Evolutionary conservation across 2,113 vertebrate genomes (phyloP), one percentile per base, ranked within the genome.

Genomic region (Cryptoleucopteryx plumbea): DNA sequence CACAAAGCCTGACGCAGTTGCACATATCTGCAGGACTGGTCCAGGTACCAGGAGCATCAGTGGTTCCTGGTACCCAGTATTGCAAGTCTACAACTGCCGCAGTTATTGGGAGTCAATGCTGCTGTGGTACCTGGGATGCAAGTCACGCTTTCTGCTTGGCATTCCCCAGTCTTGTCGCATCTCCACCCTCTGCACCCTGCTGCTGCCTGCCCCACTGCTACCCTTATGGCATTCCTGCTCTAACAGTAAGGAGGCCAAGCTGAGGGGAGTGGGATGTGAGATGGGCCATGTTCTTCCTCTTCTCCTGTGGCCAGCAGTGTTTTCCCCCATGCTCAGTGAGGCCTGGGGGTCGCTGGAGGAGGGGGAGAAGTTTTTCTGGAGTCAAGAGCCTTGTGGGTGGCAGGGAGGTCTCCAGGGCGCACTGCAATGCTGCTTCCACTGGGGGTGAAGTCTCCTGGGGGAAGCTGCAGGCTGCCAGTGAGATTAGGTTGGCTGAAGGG

Each of bases 381-480:
- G 4, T 55, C 59, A 77, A 86, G 45, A 61, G 25, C 16, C 32
- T 71, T 61, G 32, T 55, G 47, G 20, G 15, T 65, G 45, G 40
- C 53, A 45, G 53, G 29, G 52, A 50, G 45, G 27, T 21, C 21
- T 16, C 13, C 0, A 0, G 16, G n/a, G 20, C 0, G 0, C 40
- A 23, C 25, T 72, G 36, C 9, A 63, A 9, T 45, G 52, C 40
- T 82, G 23, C 42, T 77, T 85, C n/a, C 19, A 26, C 22, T 9
- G 4, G 14, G 26, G 7, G 16, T 66, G 17, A 38, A 34, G 21
- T 52, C 47, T 82, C 18, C 25, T 43, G 52, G 32, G 10, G 40
- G 20, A 78, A 72, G 34, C 22, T 56, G 47, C 40, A 79, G 26
- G 16, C 72, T 87, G 27, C 23, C 47, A 32, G 40, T 1, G 2